Base-by-base conservation (phyloP, 2,888 invertebrate genomes). In the Tillus elongatus region DNA sequence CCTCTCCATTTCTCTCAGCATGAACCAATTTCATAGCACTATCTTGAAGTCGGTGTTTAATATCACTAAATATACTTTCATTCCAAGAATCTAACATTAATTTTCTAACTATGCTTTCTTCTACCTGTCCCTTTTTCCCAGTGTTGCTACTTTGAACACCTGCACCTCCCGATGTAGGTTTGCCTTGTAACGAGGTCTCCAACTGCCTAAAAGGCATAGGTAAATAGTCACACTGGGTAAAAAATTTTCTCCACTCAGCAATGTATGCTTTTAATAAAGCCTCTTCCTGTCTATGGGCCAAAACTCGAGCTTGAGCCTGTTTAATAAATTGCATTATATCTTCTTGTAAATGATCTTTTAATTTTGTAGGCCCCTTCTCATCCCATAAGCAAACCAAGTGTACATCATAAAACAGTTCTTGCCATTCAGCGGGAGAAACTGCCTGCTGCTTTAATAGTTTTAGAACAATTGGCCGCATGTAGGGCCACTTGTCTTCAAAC, bases 31-130 rank as follows among this genome's bases (percentile, higher is more conserved):
- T 90, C 93, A 98, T 96, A 2, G 97, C 97, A 51, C 95, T 93
- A 60, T 87, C 85, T 65, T 93, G 91, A 33, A 92, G 69, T 46
- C 90, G 77, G 59, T 89, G 83, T 63, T 95, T 95, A 48, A 98
- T 95, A 62, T 91, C 88, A 62, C 81, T 78, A 67, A 98, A 98
- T 58, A 98, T 97, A 61, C 87, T 89, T 61, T 87, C 84, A 69
- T 97, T 96, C 98, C 98, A 98, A 41, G 89, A 91, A 64, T 96
- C 95, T 44, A 98, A 71, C 98, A 98, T 98, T 42, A 96, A 68
- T 77, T 96, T 77, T 8, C 92, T 76, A 33, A 96, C 93, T 53
- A 93, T 81, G 66, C 89, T 90, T 56, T 93, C 93, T 50, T 93
- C 93, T 44, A 73, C 66, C 70, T 73, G 64, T 62, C 60, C 65